These are phyloP conservation scores for Kryptolebias marmoratus DNA, from an alignment of 2,113 vertebrate species.

Conservation along the genomic window DNA sequence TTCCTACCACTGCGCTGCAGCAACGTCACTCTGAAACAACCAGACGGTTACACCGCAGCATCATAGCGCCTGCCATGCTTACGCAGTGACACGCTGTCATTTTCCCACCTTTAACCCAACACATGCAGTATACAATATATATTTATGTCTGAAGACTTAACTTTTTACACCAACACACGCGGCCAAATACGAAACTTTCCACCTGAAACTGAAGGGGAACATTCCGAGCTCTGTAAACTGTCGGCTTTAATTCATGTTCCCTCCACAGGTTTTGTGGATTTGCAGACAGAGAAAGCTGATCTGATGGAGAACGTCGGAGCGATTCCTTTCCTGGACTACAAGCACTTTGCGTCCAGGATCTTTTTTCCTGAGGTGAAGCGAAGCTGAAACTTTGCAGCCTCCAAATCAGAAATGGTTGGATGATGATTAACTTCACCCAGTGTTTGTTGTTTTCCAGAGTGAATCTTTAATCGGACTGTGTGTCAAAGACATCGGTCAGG, in stretches of 20 bases:
- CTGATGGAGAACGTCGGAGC: conserved; percentile 90
- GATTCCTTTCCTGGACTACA: conserved; percentile 96
- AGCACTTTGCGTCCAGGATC: conserved; percentile 94
- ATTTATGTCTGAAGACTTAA: too few relatives aligned
- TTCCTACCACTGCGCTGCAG: too few relatives aligned
- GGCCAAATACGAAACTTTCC: too few relatives aligned
- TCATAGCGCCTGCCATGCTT: too few relatives aligned
- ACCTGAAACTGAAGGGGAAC: too few relatives aligned
- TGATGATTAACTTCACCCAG: too few relatives aligned
- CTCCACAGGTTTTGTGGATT: conserved; percentile 90
- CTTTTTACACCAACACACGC: too few relatives aligned
- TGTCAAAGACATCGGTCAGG: conserved; percentile 77
- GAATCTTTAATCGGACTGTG: conserved; percentile 56
- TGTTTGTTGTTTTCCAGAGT: conserved; percentile 53
- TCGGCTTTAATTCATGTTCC: conserved; percentile 6
- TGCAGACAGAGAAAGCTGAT: conserved; percentile 92
- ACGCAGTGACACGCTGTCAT: too few relatives aligned
- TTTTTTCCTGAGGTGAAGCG: conserved; percentile 93
- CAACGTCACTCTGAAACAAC: too few relatives aligned
- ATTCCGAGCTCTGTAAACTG: neutral
- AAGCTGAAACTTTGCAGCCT: conserved; percentile 7
- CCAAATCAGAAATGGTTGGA: neutral
- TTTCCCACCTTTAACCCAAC: too few relatives aligned
- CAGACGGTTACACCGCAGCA: too few relatives aligned
- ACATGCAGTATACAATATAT: too few relatives aligned